These are phyloP conservation scores for Nyctalus aviator DNA, from an alignment of 2,797 vertebrate species.

Conservation along the genomic window DNA sequence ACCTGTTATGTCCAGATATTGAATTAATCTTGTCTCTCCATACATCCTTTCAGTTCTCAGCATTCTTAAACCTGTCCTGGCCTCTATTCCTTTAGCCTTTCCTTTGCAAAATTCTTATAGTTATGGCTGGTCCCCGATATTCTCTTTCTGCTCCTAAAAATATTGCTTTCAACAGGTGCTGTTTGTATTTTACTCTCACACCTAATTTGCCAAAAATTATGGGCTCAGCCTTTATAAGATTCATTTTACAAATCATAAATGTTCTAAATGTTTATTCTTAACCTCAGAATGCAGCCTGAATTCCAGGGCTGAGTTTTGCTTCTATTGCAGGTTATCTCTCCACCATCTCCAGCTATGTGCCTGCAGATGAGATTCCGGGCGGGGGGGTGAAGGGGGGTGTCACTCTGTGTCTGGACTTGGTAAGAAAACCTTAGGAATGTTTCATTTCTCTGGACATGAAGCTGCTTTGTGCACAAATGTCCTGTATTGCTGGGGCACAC, in stretches of 20 bases:
- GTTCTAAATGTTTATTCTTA: neutral
- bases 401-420: neutral
- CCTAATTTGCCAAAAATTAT: constrained; percentile 61
- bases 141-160: neutral
- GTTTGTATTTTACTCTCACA: constrained; percentile 49
- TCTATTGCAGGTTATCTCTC: neutral
- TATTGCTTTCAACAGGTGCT: constrained; percentile 1
- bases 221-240: constrained; percentile 59
- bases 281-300: neutral
- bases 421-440: constrained; percentile 38
- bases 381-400: neutral
- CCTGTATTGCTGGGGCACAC: neutral
- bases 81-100: neutral
- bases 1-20: neutral
- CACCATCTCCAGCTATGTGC: neutral
- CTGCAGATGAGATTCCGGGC: neutral
- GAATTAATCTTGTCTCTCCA: neutral
- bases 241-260: constrained; percentile 27
- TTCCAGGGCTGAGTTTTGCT: neutral
- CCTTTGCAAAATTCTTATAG: neutral
- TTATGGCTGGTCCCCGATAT: no score
- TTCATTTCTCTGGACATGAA: constrained; percentile 53
- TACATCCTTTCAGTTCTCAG: neutral
- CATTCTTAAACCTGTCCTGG: neutral
- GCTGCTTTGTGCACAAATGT: constrained; percentile 32